phyloP scores from a whole-genome alignment of 2,797 vertebrate genomes.

The Cryptoblepharus egeriae region DNA sequence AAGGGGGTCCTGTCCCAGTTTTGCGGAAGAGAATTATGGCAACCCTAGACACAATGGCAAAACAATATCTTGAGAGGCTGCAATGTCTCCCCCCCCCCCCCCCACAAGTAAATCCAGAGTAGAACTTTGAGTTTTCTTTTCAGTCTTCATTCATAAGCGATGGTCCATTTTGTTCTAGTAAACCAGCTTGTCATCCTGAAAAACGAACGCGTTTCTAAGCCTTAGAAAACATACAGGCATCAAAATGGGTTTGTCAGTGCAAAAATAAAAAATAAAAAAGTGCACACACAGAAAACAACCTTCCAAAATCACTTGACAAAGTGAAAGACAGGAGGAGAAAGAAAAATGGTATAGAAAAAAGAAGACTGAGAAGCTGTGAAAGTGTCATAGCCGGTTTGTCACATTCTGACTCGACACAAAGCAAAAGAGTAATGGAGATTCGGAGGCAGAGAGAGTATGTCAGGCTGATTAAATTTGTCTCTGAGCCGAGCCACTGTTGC shows the following conservation, averaged over 20 bases:
- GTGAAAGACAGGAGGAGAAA: constrained; percentile 26
- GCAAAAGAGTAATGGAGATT: constrained; percentile 78
- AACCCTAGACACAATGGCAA: constrained; percentile 22
- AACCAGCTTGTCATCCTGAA: constrained; percentile 39
- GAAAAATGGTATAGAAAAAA: constrained; percentile 34
- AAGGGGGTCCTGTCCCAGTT: too few species aligned
- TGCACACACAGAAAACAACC: background rate
- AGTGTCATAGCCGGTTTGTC: constrained; percentile 91
- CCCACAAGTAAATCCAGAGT: constrained; percentile 36
- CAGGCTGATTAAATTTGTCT: constrained; percentile 89
- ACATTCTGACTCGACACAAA: constrained; percentile 81
- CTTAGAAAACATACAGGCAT: constrained; percentile 35
- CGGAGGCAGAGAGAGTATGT: constrained; percentile 89
- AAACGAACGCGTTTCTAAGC: constrained; percentile 17
- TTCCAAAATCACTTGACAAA: constrained; percentile 4
- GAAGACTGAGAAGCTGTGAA: constrained; percentile 75
- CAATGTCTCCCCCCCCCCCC: fast-evolving
- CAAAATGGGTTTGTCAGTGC: constrained; percentile 57
- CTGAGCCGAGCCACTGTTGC: constrained; percentile 52
- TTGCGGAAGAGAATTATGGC: too few species aligned
- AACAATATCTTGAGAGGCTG: constrained; percentile 27
- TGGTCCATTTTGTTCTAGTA: constrained; percentile 12
- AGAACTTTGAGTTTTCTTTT: background rate
- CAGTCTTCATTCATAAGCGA: background rate
- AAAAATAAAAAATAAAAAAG: background rate